phyloP scores from a whole-genome alignment of 2,113 vertebrate species.

The Rhineura floridana region DNA sequence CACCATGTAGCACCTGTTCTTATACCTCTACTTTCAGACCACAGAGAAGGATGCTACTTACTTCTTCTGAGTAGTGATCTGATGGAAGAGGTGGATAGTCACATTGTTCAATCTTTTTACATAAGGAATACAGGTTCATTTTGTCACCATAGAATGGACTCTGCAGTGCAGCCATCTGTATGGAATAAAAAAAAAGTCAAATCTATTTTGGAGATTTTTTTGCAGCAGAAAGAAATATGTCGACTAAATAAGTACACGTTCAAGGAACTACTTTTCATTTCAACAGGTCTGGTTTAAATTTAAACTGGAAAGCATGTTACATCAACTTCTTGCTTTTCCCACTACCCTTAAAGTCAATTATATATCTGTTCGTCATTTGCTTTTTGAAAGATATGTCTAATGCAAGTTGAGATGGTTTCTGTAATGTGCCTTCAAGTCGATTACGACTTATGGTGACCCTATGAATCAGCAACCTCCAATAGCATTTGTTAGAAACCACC shows the following conservation, averaged over 20 bases:
- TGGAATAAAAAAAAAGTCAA: conserved; percentile 35
- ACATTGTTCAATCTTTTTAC: conserved; percentile 99
- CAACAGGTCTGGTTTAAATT: background rate
- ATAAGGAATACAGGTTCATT: conserved; percentile 98
- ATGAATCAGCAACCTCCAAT: no score
- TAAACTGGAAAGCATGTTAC: conserved; percentile 15
- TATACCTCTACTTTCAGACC: conserved; percentile 23
- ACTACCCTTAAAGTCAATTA: background rate
- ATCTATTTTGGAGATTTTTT: conserved; percentile 9
- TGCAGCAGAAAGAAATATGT: background rate
- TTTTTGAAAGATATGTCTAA: background rate
- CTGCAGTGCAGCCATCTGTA: conserved; percentile 96
- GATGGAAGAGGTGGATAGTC: conserved; percentile 99
- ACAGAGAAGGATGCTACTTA: conserved; percentile 66
- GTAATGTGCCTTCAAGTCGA: no score
- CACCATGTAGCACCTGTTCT: conserved; percentile 28
- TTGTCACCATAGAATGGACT: conserved; percentile 99
- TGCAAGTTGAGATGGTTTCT: background rate
- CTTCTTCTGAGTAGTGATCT: conserved; percentile 98
- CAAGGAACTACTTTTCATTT: conserved; percentile 13
- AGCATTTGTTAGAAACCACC: no score
- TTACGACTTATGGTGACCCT: no score
- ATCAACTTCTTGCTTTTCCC: background rate
- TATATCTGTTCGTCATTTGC: background rate
- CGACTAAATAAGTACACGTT: conserved; percentile 8